Conservation (phyloP, 1,140 invertebrate genomes). For the Drosophila mayri region DNA sequence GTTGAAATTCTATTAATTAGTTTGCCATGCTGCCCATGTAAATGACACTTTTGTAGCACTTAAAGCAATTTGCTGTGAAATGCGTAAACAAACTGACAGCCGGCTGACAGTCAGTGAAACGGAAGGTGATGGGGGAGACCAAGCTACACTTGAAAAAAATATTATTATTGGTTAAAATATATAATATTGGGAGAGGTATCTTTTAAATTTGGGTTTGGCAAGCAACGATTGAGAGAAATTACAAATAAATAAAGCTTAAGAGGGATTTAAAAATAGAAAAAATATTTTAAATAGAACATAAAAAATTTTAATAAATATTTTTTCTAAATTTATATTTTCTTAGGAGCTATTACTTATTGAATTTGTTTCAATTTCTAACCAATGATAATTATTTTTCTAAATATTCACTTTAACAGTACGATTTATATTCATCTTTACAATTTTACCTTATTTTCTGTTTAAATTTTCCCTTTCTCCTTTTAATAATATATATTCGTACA, state of each 20-base stretch:
- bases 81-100: constrained; percentile 68
- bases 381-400: too few species aligned
- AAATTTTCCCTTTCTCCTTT: too few species aligned
- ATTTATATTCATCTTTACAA: too few species aligned
- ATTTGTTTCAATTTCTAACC: too few species aligned
- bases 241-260: too few species aligned
- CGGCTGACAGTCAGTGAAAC: constrained; percentile 49
- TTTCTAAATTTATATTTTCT: background rate
- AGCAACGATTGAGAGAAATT: too few species aligned
- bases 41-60: constrained; percentile 70
- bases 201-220: background rate
- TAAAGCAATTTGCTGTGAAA: constrained; percentile 70
- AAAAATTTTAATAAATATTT: too few species aligned
- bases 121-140: background rate
- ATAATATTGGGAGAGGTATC: too few species aligned
- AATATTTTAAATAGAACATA: too few species aligned
- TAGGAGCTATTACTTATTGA: background rate
- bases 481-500: background rate
- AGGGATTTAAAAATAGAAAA: too few species aligned
- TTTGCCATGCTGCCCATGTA: constrained; percentile 41
- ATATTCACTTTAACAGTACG: too few species aligned
- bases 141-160: background rate
- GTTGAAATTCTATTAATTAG: constrained; percentile 70
- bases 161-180: too few species aligned
- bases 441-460: background rate